Conservation (phyloP, 2,888 invertebrate genomes). For the Dioctria rufipes region DNA sequence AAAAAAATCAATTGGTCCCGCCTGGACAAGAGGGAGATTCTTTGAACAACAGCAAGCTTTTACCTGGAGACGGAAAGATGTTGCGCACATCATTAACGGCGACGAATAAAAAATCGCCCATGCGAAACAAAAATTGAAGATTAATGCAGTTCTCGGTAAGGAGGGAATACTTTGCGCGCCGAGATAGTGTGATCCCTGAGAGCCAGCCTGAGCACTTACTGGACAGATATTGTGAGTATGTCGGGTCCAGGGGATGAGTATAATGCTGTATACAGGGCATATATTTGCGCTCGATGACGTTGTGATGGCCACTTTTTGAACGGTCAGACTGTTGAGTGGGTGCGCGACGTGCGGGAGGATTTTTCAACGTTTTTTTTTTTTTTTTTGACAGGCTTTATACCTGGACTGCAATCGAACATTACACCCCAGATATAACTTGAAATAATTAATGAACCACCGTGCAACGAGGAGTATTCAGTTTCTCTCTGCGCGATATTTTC, state of each 20-base stretch:
- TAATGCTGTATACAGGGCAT: background rate
- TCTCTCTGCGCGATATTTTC: constrained; percentile 16
- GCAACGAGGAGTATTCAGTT: constrained; percentile 30
- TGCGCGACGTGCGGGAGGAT: constrained; percentile 22
- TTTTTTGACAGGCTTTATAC: constrained; percentile 34
- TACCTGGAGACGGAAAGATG: constrained; percentile 51
- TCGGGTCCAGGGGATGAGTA: constrained; percentile 33
- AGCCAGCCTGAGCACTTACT: constrained; percentile 28
- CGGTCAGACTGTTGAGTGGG: too few relatives aligned
- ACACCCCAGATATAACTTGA: constrained; percentile 52
- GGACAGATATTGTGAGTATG: background rate
- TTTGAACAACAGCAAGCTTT: constrained; percentile 47
- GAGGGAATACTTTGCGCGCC: constrained; percentile 30
- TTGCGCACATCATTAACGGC: constrained; percentile 51
- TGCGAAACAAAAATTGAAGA: constrained; percentile 52
- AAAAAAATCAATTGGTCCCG: constrained; percentile 40
- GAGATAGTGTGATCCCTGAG: constrained; percentile 36
- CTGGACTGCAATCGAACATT: constrained; percentile 51
- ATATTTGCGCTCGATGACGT: constrained; percentile 42
- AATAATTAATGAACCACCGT: constrained; percentile 56
- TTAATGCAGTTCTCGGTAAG: constrained; percentile 54
- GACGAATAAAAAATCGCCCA: constrained; percentile 47
- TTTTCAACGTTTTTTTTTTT: too few relatives aligned
- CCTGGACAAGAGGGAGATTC: constrained; percentile 56
- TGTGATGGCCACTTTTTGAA: constrained; percentile 3